Base-by-base conservation (phyloP, 37 sponge, comb jelly and placozoan species). In the Bolinopsis microptera region DNA sequence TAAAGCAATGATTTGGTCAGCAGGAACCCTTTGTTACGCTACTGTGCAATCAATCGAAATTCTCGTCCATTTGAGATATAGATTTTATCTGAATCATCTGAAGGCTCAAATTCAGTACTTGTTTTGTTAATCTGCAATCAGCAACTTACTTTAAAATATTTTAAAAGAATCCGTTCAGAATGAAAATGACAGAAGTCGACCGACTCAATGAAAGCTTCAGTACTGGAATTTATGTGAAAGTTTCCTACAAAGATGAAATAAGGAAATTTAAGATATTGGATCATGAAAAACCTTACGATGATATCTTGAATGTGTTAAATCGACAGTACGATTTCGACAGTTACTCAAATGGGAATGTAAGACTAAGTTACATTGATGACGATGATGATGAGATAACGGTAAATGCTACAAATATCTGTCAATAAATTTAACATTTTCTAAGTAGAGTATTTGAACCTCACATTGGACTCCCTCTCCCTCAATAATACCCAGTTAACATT, bases 201-300 rank as follows among this genome's bases (percentile, higher is more conserved):
- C 27, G 80, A 77, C 34, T 86, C 41, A 27, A n/a, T 39, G 61
- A 86, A 9, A 41, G 35, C 61, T 86, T 86, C 24, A 30, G 61
- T 28, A 41, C 13, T 39, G 90, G 90, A 38, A 86, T 86, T 3
- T 86, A 86, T 41, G 90, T 86, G 90, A 86, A 86, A 27, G 90
- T 86, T 36, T 39, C 90, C 16, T 86, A 86, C 61, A 39, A 41
- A 41, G 90, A 86, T 86, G 90, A 86, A 27, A 86, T 86, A 18
- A 86, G 90, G 22, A 86, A 86, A 48, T 86, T 86, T 48, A 86
- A 86, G 61, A 86, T 86, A 36, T 38, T 86, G 16, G 90, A 86
- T 38, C 90, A 86, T 41, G 90, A 86, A 27, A 86, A 86, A 86
- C 90, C 90, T 39, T 86, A 86, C 26, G 90, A 86, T 86, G 90